Evolutionary conservation across 1,140 invertebrate genomes (phyloP).

Genomic region (Amphibalanus amphitrite): DNA sequence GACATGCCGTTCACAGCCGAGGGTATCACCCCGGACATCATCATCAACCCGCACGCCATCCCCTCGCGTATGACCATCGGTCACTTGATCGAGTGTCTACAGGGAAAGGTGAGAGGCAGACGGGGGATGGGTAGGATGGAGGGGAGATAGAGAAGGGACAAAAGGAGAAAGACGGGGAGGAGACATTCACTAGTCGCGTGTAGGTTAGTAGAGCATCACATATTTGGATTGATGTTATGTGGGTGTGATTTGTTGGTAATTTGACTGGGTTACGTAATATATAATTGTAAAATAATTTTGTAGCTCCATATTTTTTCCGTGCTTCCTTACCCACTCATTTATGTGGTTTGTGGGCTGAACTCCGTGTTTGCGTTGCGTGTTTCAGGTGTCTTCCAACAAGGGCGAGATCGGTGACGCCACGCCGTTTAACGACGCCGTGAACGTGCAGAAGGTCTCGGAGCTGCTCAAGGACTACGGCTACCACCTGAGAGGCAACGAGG

Average conservation of each 20-base stretch:
- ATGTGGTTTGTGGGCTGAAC: too few relatives aligned
- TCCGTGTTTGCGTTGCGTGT: conserved; percentile 11
- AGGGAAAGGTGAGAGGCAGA: conserved; percentile 64
- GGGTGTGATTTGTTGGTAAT: too few relatives aligned
- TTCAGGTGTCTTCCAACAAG: conserved; percentile 42
- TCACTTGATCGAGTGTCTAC: conserved; percentile 98
- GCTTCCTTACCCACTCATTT: too few relatives aligned
- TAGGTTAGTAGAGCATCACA: too few relatives aligned
- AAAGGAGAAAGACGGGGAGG: too few relatives aligned
- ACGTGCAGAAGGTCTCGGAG: conserved; percentile 97
- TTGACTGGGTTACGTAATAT: too few relatives aligned
- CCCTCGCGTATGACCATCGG: conserved; percentile 99
- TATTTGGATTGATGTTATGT: too few relatives aligned
- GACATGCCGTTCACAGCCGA: conserved; percentile 98
- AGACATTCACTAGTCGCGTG: too few relatives aligned
- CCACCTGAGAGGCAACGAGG: conserved; percentile 87
- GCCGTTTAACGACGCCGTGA: conserved; percentile 96
- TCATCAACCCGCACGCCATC: conserved; percentile 98
- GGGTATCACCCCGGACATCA: conserved; percentile 94
- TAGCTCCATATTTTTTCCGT: too few relatives aligned
- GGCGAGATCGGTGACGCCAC: conserved; percentile 98
- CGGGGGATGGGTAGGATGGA: too few relatives aligned
- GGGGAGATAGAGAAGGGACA: too few relatives aligned
- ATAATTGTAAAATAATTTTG: too few relatives aligned
- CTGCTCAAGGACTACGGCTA: conserved; percentile 93